phyloP scores from a whole-genome alignment of 64 coral and sea anemone species.

The Hydrozoanthus tunicans region DNA sequence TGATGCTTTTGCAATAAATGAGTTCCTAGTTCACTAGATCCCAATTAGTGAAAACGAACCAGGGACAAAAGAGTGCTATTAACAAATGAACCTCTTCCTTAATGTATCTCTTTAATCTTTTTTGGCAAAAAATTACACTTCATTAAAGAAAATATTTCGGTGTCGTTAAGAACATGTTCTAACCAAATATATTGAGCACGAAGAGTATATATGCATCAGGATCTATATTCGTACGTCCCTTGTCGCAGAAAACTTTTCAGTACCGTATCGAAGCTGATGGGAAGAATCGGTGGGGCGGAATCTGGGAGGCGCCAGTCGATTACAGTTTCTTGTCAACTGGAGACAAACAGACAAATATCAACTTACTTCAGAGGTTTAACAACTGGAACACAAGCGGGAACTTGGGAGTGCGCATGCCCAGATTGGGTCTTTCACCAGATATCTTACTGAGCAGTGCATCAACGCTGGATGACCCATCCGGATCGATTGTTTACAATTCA shows the following conservation, averaged over 20 bases:
- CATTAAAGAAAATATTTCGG: too few species aligned
- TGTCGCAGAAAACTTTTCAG: constrained; percentile 62
- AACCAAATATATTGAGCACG: too few species aligned
- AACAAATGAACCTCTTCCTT: too few species aligned
- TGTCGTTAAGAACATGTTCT: too few species aligned
- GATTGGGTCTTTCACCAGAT: constrained; percentile 51
- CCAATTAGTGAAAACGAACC: too few species aligned
- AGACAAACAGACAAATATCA: constrained; percentile 68
- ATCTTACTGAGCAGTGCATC: constrained; percentile 59
- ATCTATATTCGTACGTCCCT: too few species aligned
- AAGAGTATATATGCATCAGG: too few species aligned
- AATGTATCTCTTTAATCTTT: too few species aligned
- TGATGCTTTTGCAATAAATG: too few species aligned
- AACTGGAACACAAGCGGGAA: constrained; percentile 49
- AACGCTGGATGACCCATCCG: constrained; percentile 50
- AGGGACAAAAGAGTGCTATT: too few species aligned
- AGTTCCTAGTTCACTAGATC: too few species aligned
- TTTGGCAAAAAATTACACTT: too few species aligned
- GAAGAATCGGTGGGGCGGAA: constrained; percentile 69
- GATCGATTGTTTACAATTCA: constrained; percentile 59
- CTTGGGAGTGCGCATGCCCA: constrained; percentile 75
- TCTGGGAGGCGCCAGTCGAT: constrained; percentile 61
- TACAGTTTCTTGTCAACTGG: constrained; percentile 66
- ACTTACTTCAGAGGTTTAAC: constrained; percentile 68
- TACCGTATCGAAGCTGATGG: constrained; percentile 86